These are phyloP conservation scores for Pionites leucogaster DNA, from an alignment of 2,113 vertebrate species.

Conservation along the genomic window DNA sequence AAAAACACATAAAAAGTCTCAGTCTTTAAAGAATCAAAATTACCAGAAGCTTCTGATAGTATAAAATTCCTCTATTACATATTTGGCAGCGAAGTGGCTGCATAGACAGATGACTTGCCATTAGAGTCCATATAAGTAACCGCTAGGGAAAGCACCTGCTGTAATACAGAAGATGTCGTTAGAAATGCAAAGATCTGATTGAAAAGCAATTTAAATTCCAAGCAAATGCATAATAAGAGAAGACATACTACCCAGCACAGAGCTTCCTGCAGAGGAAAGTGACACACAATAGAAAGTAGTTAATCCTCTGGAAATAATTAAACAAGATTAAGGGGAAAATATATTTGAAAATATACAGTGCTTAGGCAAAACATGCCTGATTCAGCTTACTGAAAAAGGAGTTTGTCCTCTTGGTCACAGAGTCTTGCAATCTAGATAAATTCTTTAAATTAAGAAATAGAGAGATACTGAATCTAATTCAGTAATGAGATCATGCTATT, in stretches of 20 bases:
- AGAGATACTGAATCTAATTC: not conserved
- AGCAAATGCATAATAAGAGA: constrained; percentile 52
- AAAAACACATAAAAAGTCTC: constrained; percentile 23
- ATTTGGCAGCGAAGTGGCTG: constrained; percentile 56
- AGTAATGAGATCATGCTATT: not conserved
- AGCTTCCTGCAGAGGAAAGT: constrained; percentile 47
- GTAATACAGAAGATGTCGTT: constrained; percentile 60
- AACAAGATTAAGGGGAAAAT: constrained; percentile 8
- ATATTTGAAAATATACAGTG: not conserved
- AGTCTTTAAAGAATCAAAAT: constrained; percentile 44
- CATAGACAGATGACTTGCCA: constrained; percentile 63
- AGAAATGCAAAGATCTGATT: constrained; percentile 65
- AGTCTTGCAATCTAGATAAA: not conserved
- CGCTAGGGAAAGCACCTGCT: constrained; percentile 68
- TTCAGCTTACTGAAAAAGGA: not conserved
- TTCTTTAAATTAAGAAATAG: not conserved
- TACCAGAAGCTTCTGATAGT: constrained; percentile 48
- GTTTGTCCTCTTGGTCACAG: not conserved
- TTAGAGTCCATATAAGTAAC: constrained; percentile 62
- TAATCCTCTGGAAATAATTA: constrained; percentile 57
- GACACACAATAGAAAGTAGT: constrained; percentile 29
- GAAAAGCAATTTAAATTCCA: constrained; percentile 68
- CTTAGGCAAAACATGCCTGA: not conserved
- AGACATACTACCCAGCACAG: not conserved
- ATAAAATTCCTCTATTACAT: constrained; percentile 60